These are phyloP conservation scores for Columba guinea DNA, from an alignment of 2,797 vertebrate genomes.

Conservation along the genomic window DNA sequence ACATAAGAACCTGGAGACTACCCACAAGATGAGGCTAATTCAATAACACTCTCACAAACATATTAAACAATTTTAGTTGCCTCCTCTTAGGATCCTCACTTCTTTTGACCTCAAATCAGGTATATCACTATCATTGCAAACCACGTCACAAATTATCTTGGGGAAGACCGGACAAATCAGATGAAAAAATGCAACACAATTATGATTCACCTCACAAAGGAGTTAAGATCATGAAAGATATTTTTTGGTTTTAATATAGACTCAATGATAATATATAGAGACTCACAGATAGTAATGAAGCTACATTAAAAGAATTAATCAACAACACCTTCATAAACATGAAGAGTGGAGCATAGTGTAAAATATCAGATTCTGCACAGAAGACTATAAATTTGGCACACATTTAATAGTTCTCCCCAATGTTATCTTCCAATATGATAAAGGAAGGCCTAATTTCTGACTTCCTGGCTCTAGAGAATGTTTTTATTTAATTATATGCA, in stretches of 20 bases:
- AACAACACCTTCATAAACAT: background rate
- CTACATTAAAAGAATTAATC: background rate
- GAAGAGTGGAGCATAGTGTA: background rate
- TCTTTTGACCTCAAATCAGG: background rate
- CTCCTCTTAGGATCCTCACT: background rate
- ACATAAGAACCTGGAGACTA: background rate
- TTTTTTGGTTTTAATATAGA: background rate
- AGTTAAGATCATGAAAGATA: background rate
- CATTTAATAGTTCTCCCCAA: background rate
- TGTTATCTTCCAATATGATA: background rate
- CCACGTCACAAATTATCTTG: background rate
- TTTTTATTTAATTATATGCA: slow-evolving; percentile 31
- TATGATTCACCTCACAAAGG: background rate
- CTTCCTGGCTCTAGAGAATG: background rate
- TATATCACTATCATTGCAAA: background rate
- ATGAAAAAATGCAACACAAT: background rate
- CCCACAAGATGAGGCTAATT: background rate
- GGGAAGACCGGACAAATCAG: background rate
- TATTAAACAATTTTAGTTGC: background rate
- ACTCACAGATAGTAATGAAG: background rate
- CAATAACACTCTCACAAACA: background rate
- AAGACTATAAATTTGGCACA: background rate
- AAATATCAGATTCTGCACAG: background rate
- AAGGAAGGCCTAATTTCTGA: background rate
- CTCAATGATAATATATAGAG: background rate